Evolutionary conservation across 2,888 invertebrate species (phyloP).

Genomic region (Acanthosepion esculentum): DNA sequence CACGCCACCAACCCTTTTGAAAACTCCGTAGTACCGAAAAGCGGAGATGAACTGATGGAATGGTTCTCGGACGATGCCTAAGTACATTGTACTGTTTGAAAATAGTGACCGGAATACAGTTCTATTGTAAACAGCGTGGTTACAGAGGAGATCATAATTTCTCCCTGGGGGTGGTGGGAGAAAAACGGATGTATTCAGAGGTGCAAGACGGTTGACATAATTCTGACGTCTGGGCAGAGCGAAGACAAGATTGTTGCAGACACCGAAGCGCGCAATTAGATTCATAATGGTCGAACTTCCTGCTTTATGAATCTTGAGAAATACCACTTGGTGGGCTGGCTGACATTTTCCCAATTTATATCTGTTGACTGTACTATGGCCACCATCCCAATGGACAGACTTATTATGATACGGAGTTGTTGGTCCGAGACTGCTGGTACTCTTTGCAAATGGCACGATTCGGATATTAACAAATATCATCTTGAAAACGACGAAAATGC

Average conservation of each 20-base stretch:
- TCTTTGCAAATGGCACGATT: neutral
- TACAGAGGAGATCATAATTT: neutral
- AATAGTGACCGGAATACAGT: neutral
- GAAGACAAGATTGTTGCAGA: slow-evolving; percentile 57
- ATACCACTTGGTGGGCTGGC: slow-evolving; percentile 43
- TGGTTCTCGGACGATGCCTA: slow-evolving; percentile 25
- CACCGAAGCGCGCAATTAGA: slow-evolving; percentile 62
- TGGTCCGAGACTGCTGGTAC: neutral
- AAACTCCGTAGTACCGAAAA: neutral
- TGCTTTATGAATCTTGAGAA: slow-evolving; percentile 66
- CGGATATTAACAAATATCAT: fast-evolving
- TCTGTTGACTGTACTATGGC: neutral
- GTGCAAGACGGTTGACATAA: neutral
- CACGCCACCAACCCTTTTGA: neutral
- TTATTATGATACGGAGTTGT: neutral
- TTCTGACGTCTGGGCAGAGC: slow-evolving; percentile 60
- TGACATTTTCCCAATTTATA: neutral
- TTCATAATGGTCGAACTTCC: slow-evolving; percentile 65
- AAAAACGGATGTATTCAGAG: neutral
- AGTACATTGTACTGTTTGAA: neutral
- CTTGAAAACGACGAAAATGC: neutral
- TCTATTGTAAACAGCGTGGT: slow-evolving; percentile 38
- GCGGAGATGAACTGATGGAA: slow-evolving; percentile 37
- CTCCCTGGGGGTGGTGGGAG: neutral
- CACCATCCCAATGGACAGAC: neutral